phyloP scores from a whole-genome alignment of 2,113 vertebrate species.

The Nematolebias whitei region DNA sequence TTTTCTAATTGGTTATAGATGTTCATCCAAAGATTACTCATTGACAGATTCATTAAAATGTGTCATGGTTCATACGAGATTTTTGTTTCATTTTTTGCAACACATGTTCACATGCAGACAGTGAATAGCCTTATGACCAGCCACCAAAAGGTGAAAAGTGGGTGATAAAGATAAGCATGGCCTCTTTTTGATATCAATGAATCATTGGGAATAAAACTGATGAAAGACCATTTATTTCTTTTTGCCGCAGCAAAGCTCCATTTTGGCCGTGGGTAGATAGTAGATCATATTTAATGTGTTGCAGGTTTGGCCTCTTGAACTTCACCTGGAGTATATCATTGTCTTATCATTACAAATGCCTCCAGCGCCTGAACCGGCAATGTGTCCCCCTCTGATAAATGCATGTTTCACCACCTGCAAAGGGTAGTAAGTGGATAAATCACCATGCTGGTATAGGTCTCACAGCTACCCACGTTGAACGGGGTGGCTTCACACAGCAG shows the following conservation, averaged over 20 bases:
- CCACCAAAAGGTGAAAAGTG: no score
- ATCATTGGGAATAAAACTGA: conserved; percentile 22
- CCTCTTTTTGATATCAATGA: conserved; percentile 30
- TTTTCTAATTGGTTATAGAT: no score
- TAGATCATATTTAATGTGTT: conserved; percentile 64
- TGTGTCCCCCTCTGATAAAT: conserved; percentile 58
- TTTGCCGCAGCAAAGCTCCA: conserved; percentile 23
- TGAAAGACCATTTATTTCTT: conserved; percentile 7
- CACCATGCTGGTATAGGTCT: not conserved
- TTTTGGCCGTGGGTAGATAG: conserved; percentile 41
- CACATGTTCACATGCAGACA: not conserved
- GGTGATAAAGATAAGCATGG: no score
- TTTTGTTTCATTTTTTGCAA: no score
- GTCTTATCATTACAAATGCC: conserved; percentile 59
- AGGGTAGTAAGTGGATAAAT: conserved; percentile 45
- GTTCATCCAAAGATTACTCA: no score
- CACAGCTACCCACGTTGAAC: conserved; percentile 32
- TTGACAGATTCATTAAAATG: no score
- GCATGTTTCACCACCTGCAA: conserved; percentile 53
- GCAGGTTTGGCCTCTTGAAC: conserved; percentile 66
- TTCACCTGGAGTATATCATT: conserved; percentile 62
- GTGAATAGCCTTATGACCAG: not conserved
- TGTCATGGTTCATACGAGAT: no score
- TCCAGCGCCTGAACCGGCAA: conserved; percentile 39
- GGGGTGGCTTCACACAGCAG: conserved; percentile 1